phyloP scores from a whole-genome alignment of 1,140 invertebrate species.

The Antheraea mylitta region DNA sequence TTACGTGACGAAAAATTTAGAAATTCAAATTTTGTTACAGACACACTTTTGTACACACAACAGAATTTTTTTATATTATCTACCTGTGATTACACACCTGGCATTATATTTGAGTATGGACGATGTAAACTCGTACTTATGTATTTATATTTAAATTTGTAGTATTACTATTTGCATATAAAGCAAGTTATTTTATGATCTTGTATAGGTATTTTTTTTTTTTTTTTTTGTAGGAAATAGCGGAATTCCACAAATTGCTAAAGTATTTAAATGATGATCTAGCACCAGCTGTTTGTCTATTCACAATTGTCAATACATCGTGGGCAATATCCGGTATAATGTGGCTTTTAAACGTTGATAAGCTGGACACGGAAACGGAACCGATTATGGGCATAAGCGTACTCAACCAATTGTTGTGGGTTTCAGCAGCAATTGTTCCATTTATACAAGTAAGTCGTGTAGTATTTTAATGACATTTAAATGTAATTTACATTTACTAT shows the following conservation, averaged over 20 bases:
- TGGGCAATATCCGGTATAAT: conserved; percentile 84
- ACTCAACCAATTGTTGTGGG: conserved; percentile 84
- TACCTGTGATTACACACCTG: no score
- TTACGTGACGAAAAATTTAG: no score
- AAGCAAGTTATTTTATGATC: neutral
- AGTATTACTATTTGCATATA: no score
- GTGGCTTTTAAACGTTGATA: conserved; percentile 83
- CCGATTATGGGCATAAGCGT: conserved; percentile 81
- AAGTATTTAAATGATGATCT: conserved; percentile 87
- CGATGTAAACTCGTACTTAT: no score
- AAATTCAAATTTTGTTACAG: no score
- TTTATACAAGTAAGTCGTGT: conserved; percentile 82
- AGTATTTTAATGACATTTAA: neutral
- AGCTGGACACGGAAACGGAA: conserved; percentile 75
- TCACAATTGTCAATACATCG: conserved; percentile 86
- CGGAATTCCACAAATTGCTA: conserved; percentile 86
- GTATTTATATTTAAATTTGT: no score
- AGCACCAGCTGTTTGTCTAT: conserved; percentile 85
- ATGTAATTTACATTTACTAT: neutral
- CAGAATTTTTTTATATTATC: no score
- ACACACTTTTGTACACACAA: no score
- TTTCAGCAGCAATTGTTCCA: conserved; percentile 83
- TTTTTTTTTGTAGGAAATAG: conserved; percentile 81
- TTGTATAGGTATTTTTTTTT: neutral
- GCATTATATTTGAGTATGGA: no score